Conservation (phyloP, 2,888 invertebrate species). For the Sthenelais limicola region DNA sequence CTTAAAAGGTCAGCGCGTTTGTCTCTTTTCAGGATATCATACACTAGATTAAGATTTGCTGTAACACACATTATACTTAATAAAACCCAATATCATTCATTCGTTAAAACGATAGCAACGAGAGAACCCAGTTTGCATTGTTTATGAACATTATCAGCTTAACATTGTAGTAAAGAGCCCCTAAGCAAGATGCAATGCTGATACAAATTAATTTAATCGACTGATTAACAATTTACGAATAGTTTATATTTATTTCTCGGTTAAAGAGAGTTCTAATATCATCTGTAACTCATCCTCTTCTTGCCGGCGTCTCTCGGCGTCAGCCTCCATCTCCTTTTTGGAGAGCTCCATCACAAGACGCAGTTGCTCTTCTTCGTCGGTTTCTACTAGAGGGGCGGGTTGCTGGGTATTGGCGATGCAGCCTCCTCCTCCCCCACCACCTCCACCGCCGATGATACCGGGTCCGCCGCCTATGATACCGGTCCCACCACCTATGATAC, state of each 20-base stretch:
- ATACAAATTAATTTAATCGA: too few relatives aligned
- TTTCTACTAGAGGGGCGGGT: constrained; percentile 14
- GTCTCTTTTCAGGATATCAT: too few relatives aligned
- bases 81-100: too few relatives aligned
- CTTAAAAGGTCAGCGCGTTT: too few relatives aligned
- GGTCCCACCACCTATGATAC: constrained; percentile 33
- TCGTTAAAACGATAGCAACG: too few relatives aligned
- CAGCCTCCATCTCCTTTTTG: constrained; percentile 61
- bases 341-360: constrained; percentile 68
- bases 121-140: too few relatives aligned
- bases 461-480: constrained; percentile 7
- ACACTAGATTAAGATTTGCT: too few relatives aligned
- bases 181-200: too few relatives aligned
- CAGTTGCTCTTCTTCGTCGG: constrained; percentile 66
- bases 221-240: too few relatives aligned
- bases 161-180: too few relatives aligned
- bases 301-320: constrained; percentile 55
- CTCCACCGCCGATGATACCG: neutral
- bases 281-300: constrained; percentile 71
- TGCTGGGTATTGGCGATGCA: neutral
- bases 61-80: too few relatives aligned
- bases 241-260: constrained; percentile 60
- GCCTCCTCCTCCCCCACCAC: neutral
- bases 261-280: constrained; percentile 69
- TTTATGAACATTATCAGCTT: too few relatives aligned